phyloP scores from a whole-genome alignment of 2,113 vertebrate genomes.

The Oxyruncus cristatus region DNA sequence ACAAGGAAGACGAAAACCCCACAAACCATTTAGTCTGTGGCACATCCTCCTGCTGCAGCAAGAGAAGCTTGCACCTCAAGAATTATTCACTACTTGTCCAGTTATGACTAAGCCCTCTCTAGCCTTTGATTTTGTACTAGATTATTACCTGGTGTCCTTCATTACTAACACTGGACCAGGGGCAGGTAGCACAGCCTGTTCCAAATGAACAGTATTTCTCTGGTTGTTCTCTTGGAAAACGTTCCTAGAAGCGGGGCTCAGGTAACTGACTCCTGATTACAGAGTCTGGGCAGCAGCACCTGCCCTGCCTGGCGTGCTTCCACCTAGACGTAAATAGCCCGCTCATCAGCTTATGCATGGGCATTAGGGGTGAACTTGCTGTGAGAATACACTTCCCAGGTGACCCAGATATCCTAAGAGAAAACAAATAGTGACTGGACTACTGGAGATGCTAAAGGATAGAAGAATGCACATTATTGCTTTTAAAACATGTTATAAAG shows the following conservation, averaged over 20 bases:
- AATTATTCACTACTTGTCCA: background rate
- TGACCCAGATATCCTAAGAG: background rate
- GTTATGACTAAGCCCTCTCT: background rate
- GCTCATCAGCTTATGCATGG: background rate
- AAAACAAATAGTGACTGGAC: background rate
- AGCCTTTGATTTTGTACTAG: background rate
- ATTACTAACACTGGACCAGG: accelerated
- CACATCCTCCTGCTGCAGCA: background rate
- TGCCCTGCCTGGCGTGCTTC: background rate
- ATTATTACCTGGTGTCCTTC: background rate
- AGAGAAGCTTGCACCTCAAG: background rate
- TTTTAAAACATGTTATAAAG: background rate
- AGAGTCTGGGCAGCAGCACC: background rate
- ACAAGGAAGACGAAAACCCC: background rate
- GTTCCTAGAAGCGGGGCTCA: background rate
- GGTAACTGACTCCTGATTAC: background rate
- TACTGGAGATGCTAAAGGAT: background rate
- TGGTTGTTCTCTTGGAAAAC: background rate
- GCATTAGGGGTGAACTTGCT: background rate
- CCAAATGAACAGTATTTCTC: background rate
- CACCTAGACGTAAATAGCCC: background rate
- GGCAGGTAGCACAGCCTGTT: background rate
- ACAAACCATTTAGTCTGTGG: background rate
- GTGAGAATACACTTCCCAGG: background rate
- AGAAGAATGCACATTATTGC: background rate